Evolutionary conservation across 2,888 invertebrate genomes (phyloP).

Genomic region (Sepiola atlantica): DNA sequence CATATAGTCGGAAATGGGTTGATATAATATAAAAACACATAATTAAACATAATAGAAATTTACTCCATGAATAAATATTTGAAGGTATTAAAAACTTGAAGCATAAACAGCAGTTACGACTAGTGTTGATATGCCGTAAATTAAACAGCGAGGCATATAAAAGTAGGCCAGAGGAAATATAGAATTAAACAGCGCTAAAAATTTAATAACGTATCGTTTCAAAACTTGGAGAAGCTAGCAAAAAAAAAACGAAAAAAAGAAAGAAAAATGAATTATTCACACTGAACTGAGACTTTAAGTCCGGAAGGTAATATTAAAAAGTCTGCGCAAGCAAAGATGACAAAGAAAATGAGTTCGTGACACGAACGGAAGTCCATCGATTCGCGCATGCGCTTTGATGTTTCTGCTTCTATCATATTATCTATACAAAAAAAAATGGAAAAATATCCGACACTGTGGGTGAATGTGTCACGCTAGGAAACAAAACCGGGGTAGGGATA

Average conservation of each 20-base stretch:
- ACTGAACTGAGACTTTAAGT: background rate
- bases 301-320: background rate
- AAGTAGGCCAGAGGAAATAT: background rate
- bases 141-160: too few relatives aligned
- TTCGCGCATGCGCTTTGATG: background rate
- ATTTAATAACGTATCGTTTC: background rate
- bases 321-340: background rate
- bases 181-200: background rate
- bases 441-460: constrained; percentile 7
- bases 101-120: too few relatives aligned
- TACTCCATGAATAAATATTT: too few relatives aligned
- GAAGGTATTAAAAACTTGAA: too few relatives aligned
- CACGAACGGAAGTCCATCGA: background rate
- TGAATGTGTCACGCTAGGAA: background rate
- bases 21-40: too few relatives aligned
- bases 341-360: background rate
- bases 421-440: too few relatives aligned
- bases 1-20: too few relatives aligned
- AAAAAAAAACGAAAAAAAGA: too few relatives aligned
- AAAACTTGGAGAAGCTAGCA: background rate
- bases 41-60: too few relatives aligned
- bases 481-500: background rate
- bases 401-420: background rate
- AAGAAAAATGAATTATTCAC: background rate
- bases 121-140: too few relatives aligned